These are phyloP conservation scores for Autographa gamma DNA, from an alignment of 2,888 invertebrate species.

Conservation along the genomic window DNA sequence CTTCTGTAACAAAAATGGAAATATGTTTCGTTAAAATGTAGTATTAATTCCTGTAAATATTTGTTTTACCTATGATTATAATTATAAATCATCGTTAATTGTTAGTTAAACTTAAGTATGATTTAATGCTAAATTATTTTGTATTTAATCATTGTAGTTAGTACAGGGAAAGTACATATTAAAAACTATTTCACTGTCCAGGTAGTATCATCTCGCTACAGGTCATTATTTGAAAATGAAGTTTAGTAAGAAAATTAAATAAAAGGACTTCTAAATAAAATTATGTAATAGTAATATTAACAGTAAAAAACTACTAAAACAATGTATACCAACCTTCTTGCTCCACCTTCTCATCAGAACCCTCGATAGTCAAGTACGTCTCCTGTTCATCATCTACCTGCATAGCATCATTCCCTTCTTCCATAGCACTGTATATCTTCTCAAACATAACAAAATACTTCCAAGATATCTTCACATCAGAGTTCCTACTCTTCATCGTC, in stretches of 20 bases:
- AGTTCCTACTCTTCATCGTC: conserved; percentile 76
- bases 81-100: no score
- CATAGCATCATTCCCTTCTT: conserved; percentile 50
- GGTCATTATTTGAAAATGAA: no score
- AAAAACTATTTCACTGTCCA: no score
- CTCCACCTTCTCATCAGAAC: conserved; percentile 49
- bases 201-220: no score
- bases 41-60: no score
- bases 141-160: no score
- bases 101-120: no score
- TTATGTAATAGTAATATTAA: no score
- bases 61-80: not conserved
- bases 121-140: no score
- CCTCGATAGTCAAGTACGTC: conserved; percentile 35
- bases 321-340: conserved; percentile 58
- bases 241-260: not conserved
- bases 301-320: no score
- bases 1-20: conserved; percentile 72
- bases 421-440: conserved; percentile 68
- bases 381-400: conserved; percentile 52
- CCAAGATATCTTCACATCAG: conserved; percentile 81
- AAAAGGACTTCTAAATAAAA: not conserved
- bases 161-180: no score
- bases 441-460: conserved; percentile 80
- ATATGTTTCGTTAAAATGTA: no score